These are phyloP conservation scores for Hymenochirus boettgeri DNA, from an alignment of 2,113 vertebrate species.

Conservation along the genomic window DNA sequence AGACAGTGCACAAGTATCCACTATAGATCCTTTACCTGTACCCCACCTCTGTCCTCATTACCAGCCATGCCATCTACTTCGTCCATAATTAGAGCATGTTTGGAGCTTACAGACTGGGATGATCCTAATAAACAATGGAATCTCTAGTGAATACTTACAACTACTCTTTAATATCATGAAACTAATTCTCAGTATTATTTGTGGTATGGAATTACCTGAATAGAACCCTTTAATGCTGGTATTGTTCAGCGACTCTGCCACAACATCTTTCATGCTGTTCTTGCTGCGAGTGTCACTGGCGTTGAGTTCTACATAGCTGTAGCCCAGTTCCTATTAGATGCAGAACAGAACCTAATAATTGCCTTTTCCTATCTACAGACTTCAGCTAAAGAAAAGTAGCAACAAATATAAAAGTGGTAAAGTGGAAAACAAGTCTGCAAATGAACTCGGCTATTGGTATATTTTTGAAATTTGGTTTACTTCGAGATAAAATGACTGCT, in stretches of 20 bases:
- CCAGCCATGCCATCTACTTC: conserved; percentile 98
- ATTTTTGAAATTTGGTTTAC: too few species aligned
- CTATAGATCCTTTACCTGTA: conserved; percentile 84
- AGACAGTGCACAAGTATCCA: too few species aligned
- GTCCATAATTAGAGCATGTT: conserved; percentile 94
- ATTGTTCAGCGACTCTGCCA: conserved; percentile 89
- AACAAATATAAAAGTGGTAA: too few species aligned
- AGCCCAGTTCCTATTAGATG: conserved; percentile 78
- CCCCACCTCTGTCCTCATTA: conserved; percentile 90
- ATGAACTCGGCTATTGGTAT: too few species aligned
- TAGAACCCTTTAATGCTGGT: conserved; percentile 92
- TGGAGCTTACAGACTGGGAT: conserved; percentile 69
- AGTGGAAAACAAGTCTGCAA: too few species aligned
- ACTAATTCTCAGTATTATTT: background rate
- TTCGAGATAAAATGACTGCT: too few species aligned
- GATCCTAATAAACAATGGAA: conserved; percentile 57
- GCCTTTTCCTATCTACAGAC: too few species aligned
- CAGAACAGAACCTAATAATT: background rate
- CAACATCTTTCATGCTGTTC: conserved; percentile 81
- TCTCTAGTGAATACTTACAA: background rate
- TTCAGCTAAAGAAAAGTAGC: too few species aligned
- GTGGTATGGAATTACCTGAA: conserved; percentile 62
- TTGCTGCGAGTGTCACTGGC: conserved; percentile 93
- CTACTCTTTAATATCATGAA: too few species aligned
- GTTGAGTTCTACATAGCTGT: conserved; percentile 93